Base-by-base conservation (phyloP, 2,797 vertebrate species). In the Mormyrus hasselquistii region DNA sequence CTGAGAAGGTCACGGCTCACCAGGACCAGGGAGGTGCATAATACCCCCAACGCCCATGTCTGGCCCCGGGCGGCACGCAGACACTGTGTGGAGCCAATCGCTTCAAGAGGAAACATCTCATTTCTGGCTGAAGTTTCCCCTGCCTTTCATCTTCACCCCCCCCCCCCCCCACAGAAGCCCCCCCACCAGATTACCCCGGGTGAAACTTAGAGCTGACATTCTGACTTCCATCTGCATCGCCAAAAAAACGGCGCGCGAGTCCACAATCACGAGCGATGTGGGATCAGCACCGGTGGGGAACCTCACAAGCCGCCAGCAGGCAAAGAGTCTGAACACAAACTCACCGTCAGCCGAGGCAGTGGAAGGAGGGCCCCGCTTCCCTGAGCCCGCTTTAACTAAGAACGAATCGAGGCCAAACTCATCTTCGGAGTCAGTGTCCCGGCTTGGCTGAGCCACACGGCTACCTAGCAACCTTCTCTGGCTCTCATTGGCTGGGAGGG, bases 381-480 rank as follows among this genome's bases (percentile, higher is more conserved):
- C 97, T 95, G 98, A 98, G 96, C 97, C 97, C 95, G 96, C 97
- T 97, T 97, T 97, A 97, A 97, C 98, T 98, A 98, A 97, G 97
- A 99, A 98, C 94, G 98, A 97, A 96, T 97, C 96, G 94, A 97
- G 97, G 95, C 96, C 97, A 97, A 98, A 98, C 96, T 99, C 98
- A 97, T 98, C 97, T 93, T 98, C 97, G 95, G 98, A 98, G 96
- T 98, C 98, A 96, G 97, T 98, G 96, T 97, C 98, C 96, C 95
- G 97, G 97, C 96, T 95, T 96, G 97, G 96, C 96, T 96, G 98
- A 97, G 96, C 96, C 95, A 94, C 97, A 95, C 96, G 96, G 96
- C 98, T 98, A 97, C 98, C 97, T 97, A 98, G 97, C 97, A 98
- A 97, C 98, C 97, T 95, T 96, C 97, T 96, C 95, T 97, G 97